Evolutionary conservation across 2,888 invertebrate species (phyloP).

Genomic region (Harmothoe impar): DNA sequence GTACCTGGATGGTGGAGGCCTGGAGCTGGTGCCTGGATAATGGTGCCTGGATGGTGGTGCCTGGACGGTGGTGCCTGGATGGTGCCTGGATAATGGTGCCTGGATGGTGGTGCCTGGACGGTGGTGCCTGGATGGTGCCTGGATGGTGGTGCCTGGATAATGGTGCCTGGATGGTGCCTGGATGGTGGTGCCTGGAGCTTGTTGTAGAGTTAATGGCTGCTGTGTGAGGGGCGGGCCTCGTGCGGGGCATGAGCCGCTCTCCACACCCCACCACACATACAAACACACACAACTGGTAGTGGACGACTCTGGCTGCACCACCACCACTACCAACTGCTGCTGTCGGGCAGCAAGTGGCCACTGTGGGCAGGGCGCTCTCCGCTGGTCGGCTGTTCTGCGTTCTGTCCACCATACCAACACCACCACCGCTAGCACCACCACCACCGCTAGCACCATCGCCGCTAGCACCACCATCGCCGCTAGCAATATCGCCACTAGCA

Average conservation of each 20-base stretch:
- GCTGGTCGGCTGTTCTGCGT: conserved; percentile 16
- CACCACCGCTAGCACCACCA: not conserved
- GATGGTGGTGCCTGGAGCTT: conserved; percentile 46
- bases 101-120: no score
- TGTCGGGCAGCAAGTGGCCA: not conserved
- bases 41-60: no score
- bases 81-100: no score
- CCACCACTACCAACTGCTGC: not conserved
- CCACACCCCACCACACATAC: not conserved
- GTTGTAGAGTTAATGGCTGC: conserved; percentile 7
- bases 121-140: no score
- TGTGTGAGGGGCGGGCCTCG: conserved; percentile 25
- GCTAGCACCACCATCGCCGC: no score
- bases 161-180: no score
- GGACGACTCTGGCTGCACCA: not conserved
- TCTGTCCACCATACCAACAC: conserved; percentile 23
- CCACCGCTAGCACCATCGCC: no score
- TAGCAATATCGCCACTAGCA: no score
- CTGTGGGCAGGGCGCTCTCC: conserved; percentile 20
- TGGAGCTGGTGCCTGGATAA: no score
- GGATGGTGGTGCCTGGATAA: no score
- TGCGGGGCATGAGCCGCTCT: conserved; percentile 47
- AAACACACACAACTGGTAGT: not conserved
- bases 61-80: no score
- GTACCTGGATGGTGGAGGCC: no score